These are phyloP conservation scores for Ericerus pela DNA, from an alignment of 1,140 invertebrate species.

Conservation along the genomic window DNA sequence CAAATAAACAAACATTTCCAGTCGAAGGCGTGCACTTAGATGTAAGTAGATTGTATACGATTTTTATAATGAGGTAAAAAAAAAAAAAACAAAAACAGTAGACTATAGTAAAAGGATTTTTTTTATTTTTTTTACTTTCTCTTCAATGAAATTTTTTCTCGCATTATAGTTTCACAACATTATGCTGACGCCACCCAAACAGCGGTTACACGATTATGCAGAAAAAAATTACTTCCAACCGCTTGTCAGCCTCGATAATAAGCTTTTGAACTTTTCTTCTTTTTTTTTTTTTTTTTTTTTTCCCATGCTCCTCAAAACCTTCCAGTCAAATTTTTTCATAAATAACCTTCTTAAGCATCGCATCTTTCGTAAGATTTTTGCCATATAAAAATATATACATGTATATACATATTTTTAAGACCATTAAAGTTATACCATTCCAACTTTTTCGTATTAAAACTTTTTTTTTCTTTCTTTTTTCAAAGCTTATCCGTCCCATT, in stretches of 20 bases:
- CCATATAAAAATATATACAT: neutral
- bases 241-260: neutral
- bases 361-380: neutral
- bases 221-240: neutral
- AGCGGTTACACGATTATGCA: neutral
- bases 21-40: slow-evolving; percentile 41
- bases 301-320: neutral
- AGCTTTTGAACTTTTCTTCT: neutral
- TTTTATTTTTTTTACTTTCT: slow-evolving; percentile 2
- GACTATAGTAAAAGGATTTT: neutral
- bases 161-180: too few species aligned
- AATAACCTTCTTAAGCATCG: neutral
- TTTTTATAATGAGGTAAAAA: neutral
- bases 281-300: neutral
- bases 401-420: neutral
- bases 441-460: neutral
- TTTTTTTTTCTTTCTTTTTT: neutral
- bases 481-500: neutral
- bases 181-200: neutral
- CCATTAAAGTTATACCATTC: slow-evolving; percentile 1
- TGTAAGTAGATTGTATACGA: slow-evolving; percentile 22
- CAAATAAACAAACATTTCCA: slow-evolving; percentile 42
- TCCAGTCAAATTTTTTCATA: slow-evolving; percentile 1
- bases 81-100: neutral
- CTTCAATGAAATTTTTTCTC: too few species aligned